Evolutionary conservation across 30 jellyfish, hydroid and myxozoan genomes (phyloP).

Genomic region (Sanderia malayensis): DNA sequence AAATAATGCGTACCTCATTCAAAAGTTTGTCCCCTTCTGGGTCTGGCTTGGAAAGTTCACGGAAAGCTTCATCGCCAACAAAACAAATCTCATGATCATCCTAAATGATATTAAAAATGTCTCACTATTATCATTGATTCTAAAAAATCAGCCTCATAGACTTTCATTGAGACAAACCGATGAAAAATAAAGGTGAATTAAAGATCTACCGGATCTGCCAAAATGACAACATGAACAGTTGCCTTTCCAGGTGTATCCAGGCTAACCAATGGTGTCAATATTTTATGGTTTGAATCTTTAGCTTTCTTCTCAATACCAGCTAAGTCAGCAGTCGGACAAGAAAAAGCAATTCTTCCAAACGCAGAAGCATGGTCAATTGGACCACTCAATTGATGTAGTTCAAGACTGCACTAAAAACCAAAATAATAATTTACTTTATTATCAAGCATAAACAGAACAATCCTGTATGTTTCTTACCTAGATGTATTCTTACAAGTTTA

Average conservation of each 20-base stretch:
- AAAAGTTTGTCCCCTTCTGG: constrained; percentile 70
- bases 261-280: constrained; percentile 83
- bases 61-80: constrained; percentile 98
- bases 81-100: constrained; percentile 98
- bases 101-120: constrained; percentile 9
- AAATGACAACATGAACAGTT: constrained; percentile 91
- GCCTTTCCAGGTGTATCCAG: constrained; percentile 99
- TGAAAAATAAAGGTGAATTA: background rate
- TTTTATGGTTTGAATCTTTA: constrained; percentile 63
- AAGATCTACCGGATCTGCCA: constrained; percentile 87
- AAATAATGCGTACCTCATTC: constrained; percentile 83
- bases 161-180: background rate
- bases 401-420: constrained; percentile 65
- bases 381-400: constrained; percentile 45
- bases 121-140: background rate
- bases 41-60: constrained; percentile 82
- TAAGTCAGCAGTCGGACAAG: constrained; percentile 83
- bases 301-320: constrained; percentile 69
- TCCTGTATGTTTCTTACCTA: too few species aligned
- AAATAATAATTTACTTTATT: background rate
- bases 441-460: too few species aligned
- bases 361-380: constrained; percentile 84
- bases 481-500: too few species aligned
- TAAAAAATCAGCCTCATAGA: background rate
- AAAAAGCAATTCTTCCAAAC: constrained; percentile 89